Evolutionary conservation across 2,888 invertebrate species (phyloP).

Genomic region (Pheosia gnoma): DNA sequence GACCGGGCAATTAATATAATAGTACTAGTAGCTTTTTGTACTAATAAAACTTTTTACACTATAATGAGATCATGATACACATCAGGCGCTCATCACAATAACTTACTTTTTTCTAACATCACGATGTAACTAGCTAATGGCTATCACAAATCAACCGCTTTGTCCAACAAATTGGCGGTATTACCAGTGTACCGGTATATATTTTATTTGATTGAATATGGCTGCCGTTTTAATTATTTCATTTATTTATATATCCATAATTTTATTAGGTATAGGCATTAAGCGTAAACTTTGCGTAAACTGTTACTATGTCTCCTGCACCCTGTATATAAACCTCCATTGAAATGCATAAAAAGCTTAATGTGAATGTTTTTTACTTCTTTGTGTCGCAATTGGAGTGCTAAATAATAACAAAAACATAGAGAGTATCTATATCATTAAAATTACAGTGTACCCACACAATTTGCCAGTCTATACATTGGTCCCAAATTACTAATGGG

Average conservation of each 20-base stretch:
- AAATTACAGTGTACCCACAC: no score
- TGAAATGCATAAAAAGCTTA: constrained; percentile 9
- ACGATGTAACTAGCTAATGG: constrained; percentile 32
- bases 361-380: constrained; percentile 16
- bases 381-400: constrained; percentile 16
- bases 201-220: constrained; percentile 1
- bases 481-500: no score
- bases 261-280: no score
- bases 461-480: no score
- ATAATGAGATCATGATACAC: constrained; percentile 65
- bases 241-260: no score
- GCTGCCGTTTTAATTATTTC: not conserved
- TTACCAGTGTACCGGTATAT: constrained; percentile 12
- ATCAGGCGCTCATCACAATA: constrained; percentile 42
- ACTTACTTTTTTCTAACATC: constrained; percentile 33
- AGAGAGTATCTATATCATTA: no score
- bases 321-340: constrained; percentile 18
- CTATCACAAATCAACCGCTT: constrained; percentile 18
- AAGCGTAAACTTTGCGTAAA: no score
- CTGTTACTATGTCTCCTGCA: constrained; percentile 19
- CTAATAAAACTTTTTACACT: constrained; percentile 62
- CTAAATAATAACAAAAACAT: constrained; percentile 21
- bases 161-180: constrained; percentile 1
- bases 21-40: constrained; percentile 56
- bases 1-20: constrained; percentile 55